Evolutionary conservation across 2,797 vertebrate genomes (phyloP).

Genomic region (Anableps anableps): DNA sequence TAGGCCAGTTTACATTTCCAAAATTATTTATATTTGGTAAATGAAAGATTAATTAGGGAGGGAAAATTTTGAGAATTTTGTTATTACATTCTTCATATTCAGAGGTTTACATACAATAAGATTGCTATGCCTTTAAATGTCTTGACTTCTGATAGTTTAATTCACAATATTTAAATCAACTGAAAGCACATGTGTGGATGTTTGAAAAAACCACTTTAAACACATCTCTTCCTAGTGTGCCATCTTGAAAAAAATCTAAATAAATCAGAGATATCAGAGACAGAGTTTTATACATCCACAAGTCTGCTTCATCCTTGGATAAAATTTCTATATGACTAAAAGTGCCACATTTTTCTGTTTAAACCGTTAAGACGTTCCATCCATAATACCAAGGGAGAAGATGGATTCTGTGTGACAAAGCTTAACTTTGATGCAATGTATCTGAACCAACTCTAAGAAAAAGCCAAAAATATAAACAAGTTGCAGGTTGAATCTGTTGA

Average conservation of each 20-base stretch:
- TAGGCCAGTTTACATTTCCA: background rate
- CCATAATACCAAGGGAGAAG: background rate
- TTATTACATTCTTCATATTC: background rate
- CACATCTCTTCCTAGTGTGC: background rate
- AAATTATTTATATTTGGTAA: background rate
- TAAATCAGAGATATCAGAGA: background rate
- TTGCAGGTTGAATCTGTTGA: background rate
- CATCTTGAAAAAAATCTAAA: background rate
- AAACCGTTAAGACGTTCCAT: too few species aligned
- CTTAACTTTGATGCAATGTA: background rate
- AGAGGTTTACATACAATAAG: background rate
- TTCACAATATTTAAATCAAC: background rate
- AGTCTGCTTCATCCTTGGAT: background rate
- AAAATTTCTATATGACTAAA: background rate
- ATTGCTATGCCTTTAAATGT: background rate
- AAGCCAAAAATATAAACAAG: background rate
- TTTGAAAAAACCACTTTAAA: too few species aligned
- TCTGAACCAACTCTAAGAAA: background rate
- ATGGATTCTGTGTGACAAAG: background rate
- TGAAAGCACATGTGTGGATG: too few species aligned
- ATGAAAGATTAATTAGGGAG: background rate
- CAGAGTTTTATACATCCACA: background rate
- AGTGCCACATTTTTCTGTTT: background rate
- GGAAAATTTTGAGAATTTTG: background rate
- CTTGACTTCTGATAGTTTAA: background rate